phyloP scores from a whole-genome alignment of 2,797 vertebrate genomes.

The Malurus splendens region DNA sequence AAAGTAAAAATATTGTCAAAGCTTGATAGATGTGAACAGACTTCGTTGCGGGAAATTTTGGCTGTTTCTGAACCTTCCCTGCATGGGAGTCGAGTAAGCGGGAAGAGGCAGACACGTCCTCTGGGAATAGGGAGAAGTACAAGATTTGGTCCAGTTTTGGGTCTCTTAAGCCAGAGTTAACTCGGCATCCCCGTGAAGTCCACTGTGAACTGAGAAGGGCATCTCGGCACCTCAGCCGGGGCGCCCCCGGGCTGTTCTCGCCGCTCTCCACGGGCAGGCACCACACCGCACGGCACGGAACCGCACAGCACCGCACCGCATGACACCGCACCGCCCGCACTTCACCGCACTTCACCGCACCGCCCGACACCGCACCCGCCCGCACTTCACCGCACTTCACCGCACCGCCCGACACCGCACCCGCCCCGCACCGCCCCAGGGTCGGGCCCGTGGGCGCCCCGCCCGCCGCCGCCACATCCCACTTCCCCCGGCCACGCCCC shows the following conservation, averaged over 20 bases:
- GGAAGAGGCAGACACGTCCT: too few relatives aligned
- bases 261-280: accelerated
- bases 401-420: too few relatives aligned
- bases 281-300: too few relatives aligned
- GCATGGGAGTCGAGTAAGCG: accelerated
- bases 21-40: neutral
- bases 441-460: too few relatives aligned
- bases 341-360: too few relatives aligned
- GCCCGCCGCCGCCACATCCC: neutral
- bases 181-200: accelerated
- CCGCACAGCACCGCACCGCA: too few relatives aligned
- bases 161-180: accelerated
- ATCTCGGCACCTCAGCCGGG: accelerated
- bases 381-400: too few relatives aligned
- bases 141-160: accelerated
- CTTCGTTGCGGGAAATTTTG: neutral
- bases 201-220: accelerated
- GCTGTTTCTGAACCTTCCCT: neutral
- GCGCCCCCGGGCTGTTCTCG: accelerated
- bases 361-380: too few relatives aligned
- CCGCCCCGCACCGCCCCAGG: too few relatives aligned
- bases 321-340: too few relatives aligned
- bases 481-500: neutral
- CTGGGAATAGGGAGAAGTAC: accelerated
- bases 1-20: neutral